Base-by-base conservation (phyloP, 2,888 invertebrate species). In the Epinotia brunnichana region DNA sequence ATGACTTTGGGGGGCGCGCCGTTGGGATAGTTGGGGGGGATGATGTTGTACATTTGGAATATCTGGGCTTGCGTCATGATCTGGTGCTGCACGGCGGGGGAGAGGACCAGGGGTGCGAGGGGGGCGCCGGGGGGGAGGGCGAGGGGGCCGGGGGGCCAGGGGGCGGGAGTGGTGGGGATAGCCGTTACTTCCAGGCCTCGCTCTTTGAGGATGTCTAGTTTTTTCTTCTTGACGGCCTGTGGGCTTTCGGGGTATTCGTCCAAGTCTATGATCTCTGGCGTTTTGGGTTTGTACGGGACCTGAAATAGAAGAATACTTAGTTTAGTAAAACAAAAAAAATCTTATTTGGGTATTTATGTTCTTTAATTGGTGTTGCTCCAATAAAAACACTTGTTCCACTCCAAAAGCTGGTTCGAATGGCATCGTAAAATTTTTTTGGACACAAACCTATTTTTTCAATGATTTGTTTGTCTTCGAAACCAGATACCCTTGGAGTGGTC, bases 151-250 rank as follows among this genome's bases (percentile, higher is more conserved):
- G 73, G 85, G 61, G 82, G 79, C 87, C 84, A 83, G 41, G 71
- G 69, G 57, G 77, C 75, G 54, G 87, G 85, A 39, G 90, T 86
- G 29, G 82, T 74, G 19, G 93, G 90, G 0, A 96, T 94, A 0
- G 96, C 95, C 0, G 96, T 96, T 1, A 96, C 96, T 82, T 96
- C 96, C 3, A 96, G 87, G 0, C 96, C 96, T 15, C 96, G 94
- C 80, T 96, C 96, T 73, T 96, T 95, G 53, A 97, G 90, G 57
- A 96, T 96, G 77, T 96, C 96, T 9, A 96, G 90, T 81, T 96
- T 96, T 76, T 95, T 94, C 86, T 96, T 96, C 76, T 96, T 94
- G 15, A 90, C 82, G 0, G 86, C 83, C 70, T 91, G 91, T 0
- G 91, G 93, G 67, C 90, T 91, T 67, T 93, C 93, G 0, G 93